Evolutionary conservation across 1,140 invertebrate genomes (phyloP), one percentile per base, ranked within the genome.

Genomic region (Brachystomella parvula): DNA sequence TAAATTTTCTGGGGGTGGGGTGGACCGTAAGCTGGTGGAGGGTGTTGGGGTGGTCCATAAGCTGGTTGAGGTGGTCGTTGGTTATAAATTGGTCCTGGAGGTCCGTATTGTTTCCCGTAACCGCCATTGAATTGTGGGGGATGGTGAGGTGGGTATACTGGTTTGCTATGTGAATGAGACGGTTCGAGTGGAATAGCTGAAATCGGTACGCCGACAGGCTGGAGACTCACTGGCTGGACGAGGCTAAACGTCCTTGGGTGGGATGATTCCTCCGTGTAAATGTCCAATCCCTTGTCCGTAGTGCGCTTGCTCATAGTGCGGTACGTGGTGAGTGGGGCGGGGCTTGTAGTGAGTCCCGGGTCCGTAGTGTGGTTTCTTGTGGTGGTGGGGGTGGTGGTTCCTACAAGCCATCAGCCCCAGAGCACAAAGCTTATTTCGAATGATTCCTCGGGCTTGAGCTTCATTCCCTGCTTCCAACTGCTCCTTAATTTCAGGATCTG

Each of bases 221-320:
- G 88, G 26, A 89, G 85, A 24, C 84, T 84, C 21, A 89, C 87
- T 2, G 89, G 88, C 75, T 90, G 88, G 0, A 88, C 87, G 74
- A 88, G 88, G 74, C 88, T 87, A 3, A n/a, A 89, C 77, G 64
- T 89, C 86, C 69, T 87, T 60, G 53, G 68, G 67, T 61, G 67
- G 67, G 49, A 72, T 60, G 35, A 6, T 39, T 9, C 35, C 35
- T 32, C 71, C 73, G 24, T 47, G 66, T n/a, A 47, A 47, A 61
- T 49, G 44, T 39, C 57, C 44, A 64, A 26, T 17, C 3, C 47
- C 47, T 64, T 35, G 63, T 56, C 49, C 49, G 49, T 28, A n/a
- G 35, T 39, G 35, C 6, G 35, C 6, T 6, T 39, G 35, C 19
- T 39, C 35, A 39, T 9, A 39, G 19, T 39, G 35, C 29, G n/a